Conservation (phyloP, 2,113 vertebrate species). For the Chamaetylas fuelleborni region DNA sequence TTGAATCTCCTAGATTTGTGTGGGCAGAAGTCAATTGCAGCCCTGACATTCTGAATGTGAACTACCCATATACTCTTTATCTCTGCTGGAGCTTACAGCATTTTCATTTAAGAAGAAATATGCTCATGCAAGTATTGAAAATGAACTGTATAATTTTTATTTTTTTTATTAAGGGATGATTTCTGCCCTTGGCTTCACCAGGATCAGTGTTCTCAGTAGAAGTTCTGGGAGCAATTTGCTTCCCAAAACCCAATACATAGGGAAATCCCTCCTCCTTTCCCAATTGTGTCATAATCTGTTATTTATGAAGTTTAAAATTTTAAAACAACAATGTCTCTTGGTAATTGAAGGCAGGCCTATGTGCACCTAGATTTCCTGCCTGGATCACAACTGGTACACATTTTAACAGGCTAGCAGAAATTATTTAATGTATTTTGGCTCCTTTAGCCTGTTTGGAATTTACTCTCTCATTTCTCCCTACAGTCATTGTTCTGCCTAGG, state of each 20-base stretch:
- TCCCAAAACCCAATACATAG: background rate
- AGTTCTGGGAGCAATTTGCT: background rate
- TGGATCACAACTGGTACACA: background rate
- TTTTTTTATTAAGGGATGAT: background rate
- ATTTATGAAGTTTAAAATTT: background rate
- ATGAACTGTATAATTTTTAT: background rate
- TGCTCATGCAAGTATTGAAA: background rate
- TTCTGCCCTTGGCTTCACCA: background rate
- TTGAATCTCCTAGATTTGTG: background rate
- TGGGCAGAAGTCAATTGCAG: background rate
- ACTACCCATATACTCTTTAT: background rate
- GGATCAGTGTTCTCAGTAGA: background rate
- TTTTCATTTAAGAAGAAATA: conserved; percentile 15
- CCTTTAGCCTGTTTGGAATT: background rate
- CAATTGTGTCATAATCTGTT: background rate
- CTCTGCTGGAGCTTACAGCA: background rate
- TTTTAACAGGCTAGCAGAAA: background rate
- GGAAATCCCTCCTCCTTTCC: rapidly evolving
- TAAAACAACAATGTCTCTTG: background rate
- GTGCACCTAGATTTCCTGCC: background rate
- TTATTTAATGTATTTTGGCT: background rate
- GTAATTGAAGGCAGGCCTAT: background rate
- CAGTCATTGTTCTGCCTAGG: background rate
- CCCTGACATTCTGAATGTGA: background rate
- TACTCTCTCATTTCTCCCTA: background rate